Evolutionary conservation across 1,140 invertebrate species (phyloP), one percentile per base, ranked within the genome.

Genomic region (Drosophila chauvacae): DNA sequence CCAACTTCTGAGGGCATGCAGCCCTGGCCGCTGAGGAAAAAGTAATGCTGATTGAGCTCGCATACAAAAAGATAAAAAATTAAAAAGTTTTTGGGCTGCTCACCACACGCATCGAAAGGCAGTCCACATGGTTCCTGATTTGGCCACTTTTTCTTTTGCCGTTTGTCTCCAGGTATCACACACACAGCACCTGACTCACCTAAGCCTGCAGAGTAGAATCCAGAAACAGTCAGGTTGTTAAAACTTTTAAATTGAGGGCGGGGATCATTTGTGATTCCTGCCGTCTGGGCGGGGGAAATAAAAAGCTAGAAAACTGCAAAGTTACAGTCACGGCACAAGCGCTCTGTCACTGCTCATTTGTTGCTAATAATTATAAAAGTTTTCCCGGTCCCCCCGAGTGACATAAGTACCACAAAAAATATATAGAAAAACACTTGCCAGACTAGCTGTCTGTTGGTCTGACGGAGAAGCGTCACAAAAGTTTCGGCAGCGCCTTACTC

Each of bases 331-430:
- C 65, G 58, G 62, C 81, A 88, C 66, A 83, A 88, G 77, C 77
- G 81, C 85, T 88, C 80, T 88, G 84, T 88, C 84, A 88, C 80
- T 88, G 84, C 84, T 88, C 84, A 88, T 88, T 88, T 88, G 85
- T 88, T 88, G 85, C 85, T 88, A 88, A 88, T 88, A 88, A 88
- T 88, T 88, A 88, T 88, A 88, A 88, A 88, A 88, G 84, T 88
- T 88, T 72, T 84, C 76, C 57, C 80, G 83, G 69, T 71, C 70
- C 68, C 80, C 78, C 53, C 65, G 59, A 77, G 80, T 78, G 66
- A 73, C 84, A 87, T 60, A 78, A 71, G 77, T 71, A 73, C 55
- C 57, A 47, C 44, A 77, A 57, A 56, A 74, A 77, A 76, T 61
- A 44, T 66, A 76, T 44, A 75, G 45, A 65, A 73, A 64, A 75